Evolutionary conservation across 2,888 invertebrate genomes (phyloP).

Genomic region (Cheilosia grossa): DNA sequence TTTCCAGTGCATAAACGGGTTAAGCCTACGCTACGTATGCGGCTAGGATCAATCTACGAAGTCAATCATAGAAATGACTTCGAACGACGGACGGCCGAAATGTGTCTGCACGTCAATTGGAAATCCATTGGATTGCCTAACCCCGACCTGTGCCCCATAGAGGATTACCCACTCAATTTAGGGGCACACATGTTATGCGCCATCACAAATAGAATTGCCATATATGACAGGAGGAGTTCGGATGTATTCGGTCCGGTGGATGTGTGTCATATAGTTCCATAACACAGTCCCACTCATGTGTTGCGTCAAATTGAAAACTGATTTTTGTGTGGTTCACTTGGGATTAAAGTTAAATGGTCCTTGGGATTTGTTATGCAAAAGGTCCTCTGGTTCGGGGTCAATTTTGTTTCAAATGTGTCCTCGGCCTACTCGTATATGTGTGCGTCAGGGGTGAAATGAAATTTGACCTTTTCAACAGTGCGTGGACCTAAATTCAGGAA

Average conservation of each 20-base stretch:
- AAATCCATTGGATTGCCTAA: slow-evolving; percentile 12
- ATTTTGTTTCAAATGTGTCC: slow-evolving; percentile 21
- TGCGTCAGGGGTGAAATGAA: slow-evolving; percentile 38
- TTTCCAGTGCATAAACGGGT: neutral
- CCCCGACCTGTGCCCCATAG: neutral
- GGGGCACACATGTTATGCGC: slow-evolving; percentile 19
- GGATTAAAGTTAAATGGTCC: slow-evolving; percentile 26
- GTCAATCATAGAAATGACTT: slow-evolving; percentile 52
- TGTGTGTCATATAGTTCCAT: slow-evolving; percentile 10
- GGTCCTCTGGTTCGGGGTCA: slow-evolving; percentile 2
- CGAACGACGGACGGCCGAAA: slow-evolving; percentile 15
- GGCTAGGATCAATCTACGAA: slow-evolving; percentile 14
- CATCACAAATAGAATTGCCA: slow-evolving; percentile 49
- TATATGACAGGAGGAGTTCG: neutral
- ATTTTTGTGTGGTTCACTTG: slow-evolving; percentile 28
- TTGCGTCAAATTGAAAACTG: slow-evolving; percentile 46
- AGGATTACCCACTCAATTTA: slow-evolving; percentile 39
- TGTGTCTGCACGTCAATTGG: slow-evolving; percentile 45
- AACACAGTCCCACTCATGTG: neutral
- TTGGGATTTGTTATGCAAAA: slow-evolving; percentile 45
- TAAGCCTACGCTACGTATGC: neutral
- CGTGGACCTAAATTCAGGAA: slow-evolving; percentile 38
- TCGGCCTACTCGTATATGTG: neutral
- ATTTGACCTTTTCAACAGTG: slow-evolving; percentile 59
- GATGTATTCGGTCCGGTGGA: slow-evolving; percentile 13